Conservation (phyloP, 2,113 vertebrate species). For the Bombycilla garrulus region DNA sequence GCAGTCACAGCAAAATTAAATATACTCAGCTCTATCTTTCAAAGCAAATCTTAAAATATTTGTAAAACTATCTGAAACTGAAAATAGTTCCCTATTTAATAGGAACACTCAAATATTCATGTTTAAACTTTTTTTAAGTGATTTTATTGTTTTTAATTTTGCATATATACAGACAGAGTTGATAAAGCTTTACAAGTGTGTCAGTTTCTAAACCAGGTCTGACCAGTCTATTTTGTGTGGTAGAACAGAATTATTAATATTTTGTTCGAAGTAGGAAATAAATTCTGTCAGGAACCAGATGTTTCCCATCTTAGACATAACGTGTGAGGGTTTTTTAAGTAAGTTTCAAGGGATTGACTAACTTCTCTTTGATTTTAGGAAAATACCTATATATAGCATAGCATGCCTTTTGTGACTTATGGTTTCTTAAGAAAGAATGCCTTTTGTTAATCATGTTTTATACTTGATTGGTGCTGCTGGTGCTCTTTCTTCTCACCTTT, state of each 20-base stretch:
- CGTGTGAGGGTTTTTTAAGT: not conserved
- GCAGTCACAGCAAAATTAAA: not conserved
- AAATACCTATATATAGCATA: not conserved
- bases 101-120: not conserved
- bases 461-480: not conserved
- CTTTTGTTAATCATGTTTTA: not conserved
- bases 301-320: not conserved
- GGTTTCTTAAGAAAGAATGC: not conserved
- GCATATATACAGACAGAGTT: not conserved
- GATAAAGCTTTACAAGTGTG: not conserved
- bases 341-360: not conserved
- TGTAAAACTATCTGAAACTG: not conserved
- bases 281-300: not conserved
- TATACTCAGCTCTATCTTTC: not conserved
- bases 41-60: not conserved
- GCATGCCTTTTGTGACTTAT: not conserved
- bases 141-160: not conserved
- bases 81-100: not conserved
- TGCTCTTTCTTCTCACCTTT: not conserved
- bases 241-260: not conserved
- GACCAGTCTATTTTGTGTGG: not conserved
- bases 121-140: not conserved
- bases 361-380: not conserved
- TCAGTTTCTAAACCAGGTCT: not conserved
- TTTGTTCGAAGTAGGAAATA: not conserved